Conservation (phyloP, 2,113 vertebrate species). For the Alces alces region DNA sequence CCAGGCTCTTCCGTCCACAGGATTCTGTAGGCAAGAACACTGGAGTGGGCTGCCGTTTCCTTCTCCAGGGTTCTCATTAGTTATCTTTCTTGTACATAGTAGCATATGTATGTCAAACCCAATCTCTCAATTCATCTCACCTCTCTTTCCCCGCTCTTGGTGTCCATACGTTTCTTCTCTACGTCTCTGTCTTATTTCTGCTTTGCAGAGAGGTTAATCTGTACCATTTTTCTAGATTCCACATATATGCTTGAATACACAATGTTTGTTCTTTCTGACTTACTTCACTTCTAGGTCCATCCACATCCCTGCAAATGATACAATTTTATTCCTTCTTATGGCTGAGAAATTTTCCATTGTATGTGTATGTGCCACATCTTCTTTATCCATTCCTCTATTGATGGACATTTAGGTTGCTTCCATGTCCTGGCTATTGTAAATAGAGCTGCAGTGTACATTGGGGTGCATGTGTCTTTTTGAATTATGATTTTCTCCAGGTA, state of each 20-base stretch:
- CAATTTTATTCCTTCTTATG: not conserved
- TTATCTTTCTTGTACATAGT: not conserved
- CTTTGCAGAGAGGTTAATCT: not conserved
- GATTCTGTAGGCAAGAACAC: too few species aligned
- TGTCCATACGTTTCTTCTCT: not conserved
- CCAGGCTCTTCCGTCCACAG: too few species aligned
- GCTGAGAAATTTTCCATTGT: not conserved
- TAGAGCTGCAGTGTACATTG: not conserved
- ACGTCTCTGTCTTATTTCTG: not conserved
- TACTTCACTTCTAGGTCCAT: not conserved
- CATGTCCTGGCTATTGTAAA: not conserved
- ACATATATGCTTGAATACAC: not conserved
- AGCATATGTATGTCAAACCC: not conserved
- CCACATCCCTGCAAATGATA: not conserved
- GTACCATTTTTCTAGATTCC: not conserved
- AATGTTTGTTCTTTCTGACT: not conserved
- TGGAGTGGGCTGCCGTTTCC: not conserved
- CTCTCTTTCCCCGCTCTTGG: not conserved
- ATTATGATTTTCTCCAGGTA: not conserved
- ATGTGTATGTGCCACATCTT: not conserved
- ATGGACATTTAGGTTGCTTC: not conserved
- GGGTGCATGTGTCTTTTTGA: not conserved
- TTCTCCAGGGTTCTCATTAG: not conserved
- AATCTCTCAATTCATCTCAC: not conserved
- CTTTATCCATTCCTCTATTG: not conserved